Evolutionary conservation across 2,888 invertebrate species (phyloP).

Genomic region (Hyposoter dolosus): DNA sequence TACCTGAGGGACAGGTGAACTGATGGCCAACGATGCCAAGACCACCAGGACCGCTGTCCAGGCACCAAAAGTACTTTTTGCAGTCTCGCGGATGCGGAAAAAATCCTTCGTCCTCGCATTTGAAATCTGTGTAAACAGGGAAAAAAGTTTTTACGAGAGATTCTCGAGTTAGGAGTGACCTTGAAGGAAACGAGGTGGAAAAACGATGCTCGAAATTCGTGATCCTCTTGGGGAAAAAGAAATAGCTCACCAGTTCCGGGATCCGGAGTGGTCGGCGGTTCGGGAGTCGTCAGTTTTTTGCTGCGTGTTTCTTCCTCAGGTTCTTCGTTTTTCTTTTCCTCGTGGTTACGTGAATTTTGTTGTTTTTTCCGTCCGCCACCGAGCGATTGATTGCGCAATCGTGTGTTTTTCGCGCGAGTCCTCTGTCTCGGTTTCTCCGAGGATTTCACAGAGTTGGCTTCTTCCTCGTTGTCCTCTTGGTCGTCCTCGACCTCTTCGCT

Average conservation of each 20-base stretch:
- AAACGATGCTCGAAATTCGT: background rate
- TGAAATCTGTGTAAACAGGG: constrained; percentile 88
- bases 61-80: constrained; percentile 97
- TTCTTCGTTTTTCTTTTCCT: constrained; percentile 80
- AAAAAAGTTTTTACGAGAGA: background rate
- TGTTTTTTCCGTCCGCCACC: constrained; percentile 75
- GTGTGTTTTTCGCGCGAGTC: constrained; percentile 68
- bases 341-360: constrained; percentile 66
- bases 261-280: constrained; percentile 95
- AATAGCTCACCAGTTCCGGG: constrained; percentile 90
- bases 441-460: constrained; percentile 72
- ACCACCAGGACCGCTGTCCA: constrained; percentile 95
- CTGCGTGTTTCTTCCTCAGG: constrained; percentile 84
- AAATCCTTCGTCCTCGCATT: constrained; percentile 97
- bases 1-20: constrained; percentile 96
- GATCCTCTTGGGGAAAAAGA: background rate
- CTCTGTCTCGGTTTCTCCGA: constrained; percentile 73
- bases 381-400: constrained; percentile 71
- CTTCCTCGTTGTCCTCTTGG: constrained; percentile 71
- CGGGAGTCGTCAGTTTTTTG: constrained; percentile 88
- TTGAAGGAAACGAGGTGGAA: background rate
- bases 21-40: constrained; percentile 96
- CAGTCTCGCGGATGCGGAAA: constrained; percentile 96
- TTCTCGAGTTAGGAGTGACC: background rate
- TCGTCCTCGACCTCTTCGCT: constrained; percentile 69